Evolutionary conservation across 2,888 invertebrate species (phyloP).

Genomic region (Omphaloscelis lunosa): DNA sequence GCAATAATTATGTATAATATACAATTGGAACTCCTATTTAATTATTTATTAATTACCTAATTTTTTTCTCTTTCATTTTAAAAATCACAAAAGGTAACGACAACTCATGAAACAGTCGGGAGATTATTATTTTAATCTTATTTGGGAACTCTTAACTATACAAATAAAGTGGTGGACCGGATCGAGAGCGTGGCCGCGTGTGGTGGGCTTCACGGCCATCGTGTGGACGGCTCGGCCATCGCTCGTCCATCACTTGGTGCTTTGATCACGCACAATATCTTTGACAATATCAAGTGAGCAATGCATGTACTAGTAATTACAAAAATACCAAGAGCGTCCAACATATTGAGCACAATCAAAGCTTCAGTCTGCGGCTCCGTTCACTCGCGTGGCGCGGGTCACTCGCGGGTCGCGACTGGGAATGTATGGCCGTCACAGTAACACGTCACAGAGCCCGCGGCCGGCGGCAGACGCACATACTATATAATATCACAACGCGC

Average conservation of each 20-base stretch:
- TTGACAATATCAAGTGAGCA: constrained; percentile 57
- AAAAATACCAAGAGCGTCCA: constrained; percentile 58
- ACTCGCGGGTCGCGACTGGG: constrained; percentile 42
- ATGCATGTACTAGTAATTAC: constrained; percentile 54
- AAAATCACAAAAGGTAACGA: constrained; percentile 90
- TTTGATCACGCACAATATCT: constrained; percentile 54
- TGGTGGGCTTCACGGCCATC: constrained; percentile 12
- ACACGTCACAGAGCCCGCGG: constrained; percentile 38
- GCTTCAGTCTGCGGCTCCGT: constrained; percentile 53
- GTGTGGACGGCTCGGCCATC: constrained; percentile 38
- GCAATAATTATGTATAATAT: constrained; percentile 88
- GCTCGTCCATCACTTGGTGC: constrained; percentile 47
- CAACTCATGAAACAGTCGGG: constrained; percentile 80
- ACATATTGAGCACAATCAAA: constrained; percentile 56
- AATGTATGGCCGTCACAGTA: constrained; percentile 56
- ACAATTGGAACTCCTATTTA: constrained; percentile 90
- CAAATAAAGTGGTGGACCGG: constrained; percentile 59
- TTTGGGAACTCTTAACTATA: constrained; percentile 64
- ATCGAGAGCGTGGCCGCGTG: constrained; percentile 45
- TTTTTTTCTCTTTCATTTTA: constrained; percentile 78
- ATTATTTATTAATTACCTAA: constrained; percentile 89
- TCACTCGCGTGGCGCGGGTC: constrained; percentile 19
- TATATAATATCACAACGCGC: constrained; percentile 66
- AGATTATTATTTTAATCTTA: constrained; percentile 69
- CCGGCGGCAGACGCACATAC: constrained; percentile 57